Evolutionary conservation across 2,113 vertebrate species (phyloP), one percentile per base, ranked within the genome.

Genomic region (Blennius ocellaris): DNA sequence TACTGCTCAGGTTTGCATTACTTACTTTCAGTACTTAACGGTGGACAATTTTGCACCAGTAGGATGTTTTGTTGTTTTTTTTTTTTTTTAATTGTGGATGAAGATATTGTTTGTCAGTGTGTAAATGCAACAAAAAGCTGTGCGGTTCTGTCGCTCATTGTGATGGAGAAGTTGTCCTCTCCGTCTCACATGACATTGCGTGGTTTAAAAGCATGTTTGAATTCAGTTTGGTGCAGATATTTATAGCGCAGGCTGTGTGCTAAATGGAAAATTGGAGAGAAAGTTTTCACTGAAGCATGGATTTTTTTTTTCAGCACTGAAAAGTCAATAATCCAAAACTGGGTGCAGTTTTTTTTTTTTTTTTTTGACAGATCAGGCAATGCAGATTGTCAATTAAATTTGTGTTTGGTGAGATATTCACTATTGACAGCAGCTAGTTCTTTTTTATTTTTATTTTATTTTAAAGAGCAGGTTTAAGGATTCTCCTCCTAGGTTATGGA

Each of bases 371-470:
- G 51, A 66, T 69, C 72, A 12, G 57, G 77, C 71, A 58, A 77
- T 87, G 80, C 75, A 90, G 84, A 85, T 88, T 80, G 73, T 88
- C 76, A 84, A 88, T 90, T 90, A 84, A 89, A 87, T 85, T 69
- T 82, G 65, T 85, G 78, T 86, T 84, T 64, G 80, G 76, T 83
- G 57, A 79, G 82, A 82, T 92, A 88, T 93, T 85, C 88, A 90
- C 86, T 92, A 88, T 93, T 85, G 89, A 90, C 86, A 80, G 58
- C 73, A 63, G 69, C 60, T 17, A 6, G 50, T 80, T 61, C 44
- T 82, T 70, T 79, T 78, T 57, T 40, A 39, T 76, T 76, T 62
- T 73, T 79, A 45, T 69, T 81, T 82, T 67, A 76, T 76, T 86
- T 86, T 85, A 88, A 92, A 82, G 85, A 76, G 48, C 49, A 69